Conservation (phyloP, 2,888 invertebrate genomes). For the Drosophila atripex region DNA sequence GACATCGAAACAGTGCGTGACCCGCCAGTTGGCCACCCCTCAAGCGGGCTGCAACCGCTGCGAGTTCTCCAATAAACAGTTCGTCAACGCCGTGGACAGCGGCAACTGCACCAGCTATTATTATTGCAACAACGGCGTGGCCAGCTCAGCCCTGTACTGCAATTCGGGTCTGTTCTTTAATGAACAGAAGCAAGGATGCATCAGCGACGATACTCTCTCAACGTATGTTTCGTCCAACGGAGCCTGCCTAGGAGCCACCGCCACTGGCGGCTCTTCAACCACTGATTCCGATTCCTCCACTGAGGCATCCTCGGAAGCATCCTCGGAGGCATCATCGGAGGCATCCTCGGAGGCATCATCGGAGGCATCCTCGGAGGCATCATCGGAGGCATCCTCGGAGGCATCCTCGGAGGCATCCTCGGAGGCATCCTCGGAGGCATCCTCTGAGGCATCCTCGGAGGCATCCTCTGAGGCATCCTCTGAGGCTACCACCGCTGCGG, state of each 20-base stretch:
- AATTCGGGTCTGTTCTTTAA: conserved; percentile 7
- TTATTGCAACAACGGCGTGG: conserved; percentile 41
- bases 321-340: neutral
- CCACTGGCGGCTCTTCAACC: neutral
- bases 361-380: too few species aligned
- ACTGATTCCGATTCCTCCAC: neutral
- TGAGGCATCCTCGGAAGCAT: too few species aligned
- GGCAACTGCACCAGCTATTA: conserved; percentile 41
- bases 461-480: neutral
- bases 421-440: too few species aligned
- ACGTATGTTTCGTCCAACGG: conserved; percentile 8
- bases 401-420: neutral
- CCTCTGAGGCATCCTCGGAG: neutral
- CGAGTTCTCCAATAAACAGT: conserved; percentile 18
- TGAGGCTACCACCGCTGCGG: neutral
- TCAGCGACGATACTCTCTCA: fast-evolving
- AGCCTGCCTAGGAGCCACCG: conserved; percentile 18
- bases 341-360: neutral
- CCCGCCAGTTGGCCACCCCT: conserved; percentile 39
- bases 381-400: neutral
- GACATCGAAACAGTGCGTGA: fast-evolving
- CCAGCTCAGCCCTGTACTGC: neutral
- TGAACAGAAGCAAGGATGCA: conserved; percentile 47
- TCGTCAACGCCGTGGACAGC: conserved; percentile 48
- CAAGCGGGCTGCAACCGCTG: conserved; percentile 52